Evolutionary conservation across 2,888 invertebrate species (phyloP).

Genomic region (Tipula confusa): DNA sequence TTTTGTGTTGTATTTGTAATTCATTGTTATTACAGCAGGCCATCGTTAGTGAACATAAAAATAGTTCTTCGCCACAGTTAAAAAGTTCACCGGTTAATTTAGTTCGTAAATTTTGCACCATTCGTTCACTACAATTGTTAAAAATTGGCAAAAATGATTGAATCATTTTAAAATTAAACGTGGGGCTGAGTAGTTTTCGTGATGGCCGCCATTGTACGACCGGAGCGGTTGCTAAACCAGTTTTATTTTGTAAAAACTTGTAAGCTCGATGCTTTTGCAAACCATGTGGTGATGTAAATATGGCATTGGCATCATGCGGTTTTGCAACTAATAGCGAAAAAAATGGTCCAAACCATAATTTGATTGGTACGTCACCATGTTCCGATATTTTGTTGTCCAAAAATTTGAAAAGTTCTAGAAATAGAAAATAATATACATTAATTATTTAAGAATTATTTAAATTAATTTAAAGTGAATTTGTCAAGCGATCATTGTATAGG

Average conservation of each 20-base stretch:
- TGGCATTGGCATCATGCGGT: constrained; percentile 29
- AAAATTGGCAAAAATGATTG: neutral
- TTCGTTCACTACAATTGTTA: neutral
- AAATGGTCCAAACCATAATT: neutral
- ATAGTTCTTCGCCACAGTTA: neutral
- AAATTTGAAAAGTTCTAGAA: neutral
- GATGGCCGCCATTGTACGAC: neutral
- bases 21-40: neutral
- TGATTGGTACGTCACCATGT: neutral
- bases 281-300: constrained; percentile 32
- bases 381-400: neutral
- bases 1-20: neutral
- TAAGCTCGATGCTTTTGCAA: constrained; percentile 32
- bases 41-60: neutral
- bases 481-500: no score
- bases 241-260: constrained; percentile 28
- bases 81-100: neutral
- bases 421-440: neutral
- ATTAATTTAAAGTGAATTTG: no score
- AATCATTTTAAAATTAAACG: constrained; percentile 26
- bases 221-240: constrained; percentile 30
- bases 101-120: neutral
- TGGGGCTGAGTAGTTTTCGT: neutral
- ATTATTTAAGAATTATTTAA: neutral
- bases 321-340: neutral